phyloP scores from a whole-genome alignment of 1,140 invertebrate species.

The Trachymyrmex cornetzi region DNA sequence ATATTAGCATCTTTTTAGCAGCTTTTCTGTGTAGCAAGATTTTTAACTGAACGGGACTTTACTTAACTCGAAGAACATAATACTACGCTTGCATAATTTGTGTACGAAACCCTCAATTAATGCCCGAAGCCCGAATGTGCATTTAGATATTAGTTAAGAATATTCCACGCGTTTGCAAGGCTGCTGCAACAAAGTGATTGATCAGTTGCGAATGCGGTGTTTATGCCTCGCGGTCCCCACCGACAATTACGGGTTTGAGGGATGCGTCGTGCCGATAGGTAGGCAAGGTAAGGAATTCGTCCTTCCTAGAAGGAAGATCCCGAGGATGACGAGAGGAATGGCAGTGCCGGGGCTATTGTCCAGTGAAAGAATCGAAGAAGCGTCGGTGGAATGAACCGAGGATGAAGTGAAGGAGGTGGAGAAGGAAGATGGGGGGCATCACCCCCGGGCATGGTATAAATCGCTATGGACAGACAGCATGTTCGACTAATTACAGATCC shows the following conservation, averaged over 20 bases:
- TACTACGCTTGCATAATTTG: neutral
- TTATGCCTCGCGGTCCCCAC: constrained; percentile 59
- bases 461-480: constrained; percentile 83
- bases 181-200: constrained; percentile 46
- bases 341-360: constrained; percentile 42
- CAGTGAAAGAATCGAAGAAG: constrained; percentile 63
- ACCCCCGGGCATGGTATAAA: constrained; percentile 81
- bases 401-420: constrained; percentile 17
- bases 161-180: constrained; percentile 28
- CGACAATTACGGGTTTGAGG: constrained; percentile 71
- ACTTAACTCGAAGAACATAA: neutral
- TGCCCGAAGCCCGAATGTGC: neutral
- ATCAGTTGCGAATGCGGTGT: constrained; percentile 50
- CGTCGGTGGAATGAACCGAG: constrained; percentile 62
- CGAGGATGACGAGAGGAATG: constrained; percentile 55
- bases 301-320: constrained; percentile 66
- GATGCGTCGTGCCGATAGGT: constrained; percentile 67
- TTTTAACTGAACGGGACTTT: neutral
- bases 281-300: constrained; percentile 69
- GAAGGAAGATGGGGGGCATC: constrained; percentile 59
- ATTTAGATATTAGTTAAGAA: constrained; percentile 63
- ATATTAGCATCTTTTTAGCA: neutral
- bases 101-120: constrained; percentile 44
- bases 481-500: constrained; percentile 85
- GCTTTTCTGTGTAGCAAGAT: neutral